Percentiles rank a stretch among this genome's conserved stretches.
These are phyloP conservation scores for Habroteleia sp. DNA, from an alignment of 2,888 invertebrate genomes.

Conservation along the genomic window DNA sequence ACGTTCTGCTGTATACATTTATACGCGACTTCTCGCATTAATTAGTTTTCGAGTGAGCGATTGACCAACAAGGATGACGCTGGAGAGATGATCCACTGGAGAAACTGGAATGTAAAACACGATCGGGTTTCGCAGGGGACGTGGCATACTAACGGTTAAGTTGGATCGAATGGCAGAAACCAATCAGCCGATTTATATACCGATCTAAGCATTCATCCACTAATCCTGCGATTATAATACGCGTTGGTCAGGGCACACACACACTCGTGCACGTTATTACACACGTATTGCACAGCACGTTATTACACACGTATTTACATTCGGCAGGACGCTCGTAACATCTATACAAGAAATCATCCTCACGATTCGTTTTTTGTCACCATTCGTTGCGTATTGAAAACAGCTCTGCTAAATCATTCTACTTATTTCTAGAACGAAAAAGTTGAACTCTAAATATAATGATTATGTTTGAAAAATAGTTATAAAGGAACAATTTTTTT, in stretches of 20 bases:
- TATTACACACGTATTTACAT: slow-evolving; percentile 35
- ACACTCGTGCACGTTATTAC: slow-evolving; percentile 13
- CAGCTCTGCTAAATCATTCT: slow-evolving; percentile 5
- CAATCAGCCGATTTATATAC: slow-evolving; percentile 77
- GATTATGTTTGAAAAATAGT: slow-evolving; percentile 26
- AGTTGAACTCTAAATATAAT: slow-evolving; percentile 16
- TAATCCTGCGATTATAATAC: slow-evolving; percentile 76
- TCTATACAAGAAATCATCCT: slow-evolving; percentile 5
- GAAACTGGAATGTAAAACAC: slow-evolving; percentile 54
- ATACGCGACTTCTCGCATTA: slow-evolving; percentile 59
- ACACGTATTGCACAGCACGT: too few relatives aligned
- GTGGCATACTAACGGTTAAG: slow-evolving; percentile 48
- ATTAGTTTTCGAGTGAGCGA: slow-evolving; percentile 57
- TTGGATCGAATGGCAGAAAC: slow-evolving; percentile 74
- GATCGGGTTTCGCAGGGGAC: slow-evolving; percentile 59
- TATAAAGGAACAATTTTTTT: slow-evolving; percentile 21
- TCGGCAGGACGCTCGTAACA: slow-evolving; percentile 1
- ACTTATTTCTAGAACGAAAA: slow-evolving; percentile 13
- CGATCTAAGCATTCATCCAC: slow-evolving; percentile 70
- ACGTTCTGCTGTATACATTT: slow-evolving; percentile 47
- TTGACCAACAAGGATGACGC: slow-evolving; percentile 33
- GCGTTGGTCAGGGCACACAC: slow-evolving; percentile 53
- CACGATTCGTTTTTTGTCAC: slow-evolving; percentile 8
- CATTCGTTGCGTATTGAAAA: slow-evolving; percentile 13
- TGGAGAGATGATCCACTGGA: slow-evolving; percentile 42